A percentile compares a stretch with the other conserved stretches of the same genome.
Evolutionary conservation across 1,140 invertebrate species (phyloP).

Genomic region (Drosophila rhopaloa): DNA sequence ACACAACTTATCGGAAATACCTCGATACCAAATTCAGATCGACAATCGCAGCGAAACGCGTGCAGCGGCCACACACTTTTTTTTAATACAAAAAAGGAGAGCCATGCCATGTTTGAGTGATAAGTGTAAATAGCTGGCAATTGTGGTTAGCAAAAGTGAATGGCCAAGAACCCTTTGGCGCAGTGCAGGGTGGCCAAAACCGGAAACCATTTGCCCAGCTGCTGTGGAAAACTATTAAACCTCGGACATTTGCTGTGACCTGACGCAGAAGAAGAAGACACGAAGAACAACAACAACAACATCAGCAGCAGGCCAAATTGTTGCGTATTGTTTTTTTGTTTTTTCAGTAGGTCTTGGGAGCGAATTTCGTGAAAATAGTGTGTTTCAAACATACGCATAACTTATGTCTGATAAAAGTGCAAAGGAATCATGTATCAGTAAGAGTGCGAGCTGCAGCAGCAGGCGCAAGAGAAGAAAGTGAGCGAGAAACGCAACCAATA

Average conservation of each 20-base stretch:
- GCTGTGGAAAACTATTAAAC: constrained; percentile 1
- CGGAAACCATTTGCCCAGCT: constrained; percentile 6
- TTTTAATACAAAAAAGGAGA: constrained; percentile 5
- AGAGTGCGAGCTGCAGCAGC: constrained; percentile 79
- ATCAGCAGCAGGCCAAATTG: constrained; percentile 58
- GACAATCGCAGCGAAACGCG: constrained; percentile 12
- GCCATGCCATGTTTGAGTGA: constrained; percentile 9
- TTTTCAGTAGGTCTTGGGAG: constrained; percentile 44
- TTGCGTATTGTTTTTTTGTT: constrained; percentile 69
- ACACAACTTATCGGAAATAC: not conserved
- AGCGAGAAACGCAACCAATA: constrained; percentile 44
- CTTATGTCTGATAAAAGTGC: constrained; percentile 80
- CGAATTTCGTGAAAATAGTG: constrained; percentile 52
- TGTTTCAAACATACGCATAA: constrained; percentile 75
- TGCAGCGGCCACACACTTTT: constrained; percentile 5
- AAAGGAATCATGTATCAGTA: constrained; percentile 72
- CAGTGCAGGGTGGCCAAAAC: constrained; percentile 11
- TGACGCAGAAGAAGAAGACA: constrained; percentile 31
- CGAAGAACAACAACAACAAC: constrained; percentile 19
- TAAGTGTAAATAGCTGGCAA: constrained; percentile 6
- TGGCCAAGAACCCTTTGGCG: constrained; percentile 11
- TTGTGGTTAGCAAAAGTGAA: constrained; percentile 1
- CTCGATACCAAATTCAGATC: constrained; percentile 1
- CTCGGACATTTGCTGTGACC: constrained; percentile 21
- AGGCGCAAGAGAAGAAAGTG: constrained; percentile 79